phyloP scores from a whole-genome alignment of 2,888 invertebrate species.

The Aromia moschata region DNA sequence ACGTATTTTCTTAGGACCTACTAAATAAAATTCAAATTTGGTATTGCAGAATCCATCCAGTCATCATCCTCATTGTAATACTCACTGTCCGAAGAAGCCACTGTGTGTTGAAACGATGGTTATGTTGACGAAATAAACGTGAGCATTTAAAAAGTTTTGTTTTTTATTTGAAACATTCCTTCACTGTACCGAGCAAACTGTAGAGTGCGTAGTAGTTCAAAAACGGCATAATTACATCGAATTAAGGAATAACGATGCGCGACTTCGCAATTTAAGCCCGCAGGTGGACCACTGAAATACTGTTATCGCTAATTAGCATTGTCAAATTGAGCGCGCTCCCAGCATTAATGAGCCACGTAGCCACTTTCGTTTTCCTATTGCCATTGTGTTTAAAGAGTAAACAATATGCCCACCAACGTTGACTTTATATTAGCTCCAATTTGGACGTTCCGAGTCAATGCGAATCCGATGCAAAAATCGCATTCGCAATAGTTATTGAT shows the following conservation, averaged over 20 bases:
- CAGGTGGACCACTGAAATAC: not conserved
- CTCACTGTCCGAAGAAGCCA: no score
- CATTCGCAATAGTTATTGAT: not conserved
- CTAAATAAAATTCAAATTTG: no score
- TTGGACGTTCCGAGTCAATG: not conserved
- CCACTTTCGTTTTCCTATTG: not conserved
- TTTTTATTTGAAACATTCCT: no score
- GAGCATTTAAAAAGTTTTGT: no score
- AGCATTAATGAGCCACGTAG: not conserved
- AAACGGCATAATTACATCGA: not conserved
- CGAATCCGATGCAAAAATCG: not conserved
- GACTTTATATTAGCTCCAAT: not conserved
- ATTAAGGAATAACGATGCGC: not conserved
- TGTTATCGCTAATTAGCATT: not conserved
- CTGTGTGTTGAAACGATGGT: no score
- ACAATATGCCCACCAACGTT: not conserved
- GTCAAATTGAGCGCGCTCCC: not conserved
- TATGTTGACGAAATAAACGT: no score
- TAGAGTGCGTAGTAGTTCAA: not conserved
- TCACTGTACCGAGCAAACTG: no score
- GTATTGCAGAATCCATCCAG: no score
- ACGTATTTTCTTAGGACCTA: no score
- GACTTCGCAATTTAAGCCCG: not conserved
- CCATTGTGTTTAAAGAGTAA: not conserved
- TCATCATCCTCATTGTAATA: no score